These are phyloP conservation scores for Podocnemis expansa DNA, from an alignment of 2,113 vertebrate species.

Conservation along the genomic window DNA sequence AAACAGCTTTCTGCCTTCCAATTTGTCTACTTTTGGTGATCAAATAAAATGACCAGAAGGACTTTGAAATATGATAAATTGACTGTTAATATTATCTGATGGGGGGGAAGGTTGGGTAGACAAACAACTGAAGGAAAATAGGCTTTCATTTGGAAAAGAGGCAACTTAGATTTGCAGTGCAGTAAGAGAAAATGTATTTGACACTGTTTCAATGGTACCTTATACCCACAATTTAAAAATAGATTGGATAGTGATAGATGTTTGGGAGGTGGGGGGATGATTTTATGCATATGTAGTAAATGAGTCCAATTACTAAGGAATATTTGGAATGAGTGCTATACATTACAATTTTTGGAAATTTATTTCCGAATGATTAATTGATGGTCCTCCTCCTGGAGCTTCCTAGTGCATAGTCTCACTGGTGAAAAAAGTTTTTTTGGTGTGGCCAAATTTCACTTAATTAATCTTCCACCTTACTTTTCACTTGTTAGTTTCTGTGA, in stretches of 20 bases:
- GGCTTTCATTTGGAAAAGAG: background rate
- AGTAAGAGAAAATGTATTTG: background rate
- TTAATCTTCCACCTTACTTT: background rate
- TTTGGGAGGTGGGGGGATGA: background rate
- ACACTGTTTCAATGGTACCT: background rate
- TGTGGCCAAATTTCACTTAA: background rate
- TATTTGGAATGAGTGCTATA: background rate
- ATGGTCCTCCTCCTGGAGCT: background rate
- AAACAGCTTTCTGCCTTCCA: background rate
- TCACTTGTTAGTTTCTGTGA: background rate
- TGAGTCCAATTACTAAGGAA: background rate
- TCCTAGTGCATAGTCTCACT: background rate
- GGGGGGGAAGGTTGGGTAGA: background rate
- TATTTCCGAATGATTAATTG: background rate
- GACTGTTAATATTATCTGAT: background rate
- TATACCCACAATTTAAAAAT: background rate
- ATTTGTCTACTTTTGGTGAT: background rate
- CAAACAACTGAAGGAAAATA: background rate
- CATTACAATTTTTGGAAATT: background rate
- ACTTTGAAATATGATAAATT: background rate
- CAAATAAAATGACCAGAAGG: background rate
- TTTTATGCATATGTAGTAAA: background rate
- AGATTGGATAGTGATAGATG: background rate
- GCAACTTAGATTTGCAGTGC: background rate
- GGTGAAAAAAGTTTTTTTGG: background rate